Conservation (phyloP, 2,113 vertebrate species). For the Cavia aperea region DNA sequence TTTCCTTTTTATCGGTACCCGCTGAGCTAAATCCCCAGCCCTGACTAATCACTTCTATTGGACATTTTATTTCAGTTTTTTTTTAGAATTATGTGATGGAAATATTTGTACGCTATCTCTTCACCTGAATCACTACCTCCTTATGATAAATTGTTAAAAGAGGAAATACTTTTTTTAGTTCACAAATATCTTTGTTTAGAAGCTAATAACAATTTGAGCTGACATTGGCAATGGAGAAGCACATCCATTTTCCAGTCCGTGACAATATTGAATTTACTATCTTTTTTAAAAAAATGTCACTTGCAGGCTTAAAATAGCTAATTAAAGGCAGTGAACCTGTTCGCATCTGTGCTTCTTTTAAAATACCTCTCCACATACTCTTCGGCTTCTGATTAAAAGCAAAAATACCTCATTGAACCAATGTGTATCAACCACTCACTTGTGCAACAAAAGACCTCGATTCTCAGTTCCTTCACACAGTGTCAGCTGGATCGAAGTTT, state of each 20-base stretch:
- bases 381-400: conserved; percentile 21
- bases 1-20: too few relatives aligned
- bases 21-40: too few relatives aligned
- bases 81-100: not conserved
- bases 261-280: not conserved
- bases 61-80: not conserved
- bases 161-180: not conserved
- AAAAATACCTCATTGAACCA: conserved; percentile 33
- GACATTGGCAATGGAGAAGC: not conserved
- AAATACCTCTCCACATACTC: not conserved
- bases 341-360: not conserved
- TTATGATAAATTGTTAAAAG: conserved; percentile 19
- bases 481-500: conserved; percentile 9
- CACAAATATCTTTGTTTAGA: not conserved
- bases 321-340: not conserved
- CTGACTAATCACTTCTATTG: not conserved
- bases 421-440: not conserved
- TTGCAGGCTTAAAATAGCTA: conserved; percentile 12
- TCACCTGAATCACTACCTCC: not conserved
- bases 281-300: conserved; percentile 29
- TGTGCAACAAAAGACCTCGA: not conserved
- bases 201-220: not conserved
- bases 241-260: not conserved
- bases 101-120: not conserved
- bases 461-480: not conserved